Evolutionary conservation across 2,113 vertebrate genomes (phyloP), one percentile per base, ranked within the genome.

Genomic region (Ictalurus punctatus): DNA sequence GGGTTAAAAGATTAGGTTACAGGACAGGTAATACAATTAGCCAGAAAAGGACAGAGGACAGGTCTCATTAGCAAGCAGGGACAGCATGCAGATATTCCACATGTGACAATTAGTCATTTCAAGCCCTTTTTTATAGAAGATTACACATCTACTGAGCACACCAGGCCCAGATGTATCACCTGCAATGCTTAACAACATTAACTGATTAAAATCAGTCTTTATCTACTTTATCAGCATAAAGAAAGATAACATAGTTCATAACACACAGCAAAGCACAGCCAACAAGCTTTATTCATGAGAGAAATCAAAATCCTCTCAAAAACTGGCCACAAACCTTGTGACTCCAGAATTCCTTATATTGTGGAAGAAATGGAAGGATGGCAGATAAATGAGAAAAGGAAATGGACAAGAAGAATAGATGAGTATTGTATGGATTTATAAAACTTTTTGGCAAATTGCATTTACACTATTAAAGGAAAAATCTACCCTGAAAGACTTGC

Each of bases 321-420:
- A 86, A 80, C 71, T 87, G 84, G 90, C 91, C 94, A 96, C 96
- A 95, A 96, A 96, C 96, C 96, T 96, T 78, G 93, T 90, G 91
- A 86, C 93, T 86, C 95, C 94, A 91, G 94, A 90, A 94, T 93
- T 96, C 96, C 95, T 96, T 95, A 92, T 93, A 94, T 93, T 91
- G 93, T 84, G 89, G 93, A 91, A 91, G 91, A 86, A 93, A 93
- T 92, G 93, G 92, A 91, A 87, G 90, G 93, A 94, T 91, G 93
- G 92, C 86, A 92, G 90, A 92, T 92, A 92, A 86, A 92, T 74
- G 92, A 91, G 44, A 14, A 78, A 91, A 65, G 44, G 59, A 91
- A 56, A 91, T 90, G 92, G 74, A 89, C 48, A 90, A 65, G 58
- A 25, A 83, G 78, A 85, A 90, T 86, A 52, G 88, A 92, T 90